Base-by-base conservation (phyloP, 2,113 vertebrate genomes). In the Cariama cristata region DNA sequence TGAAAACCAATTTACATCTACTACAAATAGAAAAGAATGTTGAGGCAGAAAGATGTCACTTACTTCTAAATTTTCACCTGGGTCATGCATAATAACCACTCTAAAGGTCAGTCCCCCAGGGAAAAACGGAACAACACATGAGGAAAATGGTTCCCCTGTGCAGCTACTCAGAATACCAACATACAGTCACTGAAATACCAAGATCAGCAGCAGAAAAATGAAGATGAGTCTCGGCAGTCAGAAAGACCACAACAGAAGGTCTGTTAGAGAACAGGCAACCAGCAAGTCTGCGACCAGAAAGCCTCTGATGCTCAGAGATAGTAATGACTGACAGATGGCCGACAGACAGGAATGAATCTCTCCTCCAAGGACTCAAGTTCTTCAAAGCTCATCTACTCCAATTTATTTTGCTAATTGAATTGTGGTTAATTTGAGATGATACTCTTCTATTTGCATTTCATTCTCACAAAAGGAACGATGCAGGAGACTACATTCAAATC, bases 341-440 rank as follows among this genome's bases (percentile, higher is more conserved):
- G 63, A 42, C 64, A 67, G 58, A 55, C 32, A 56, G 26, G 12
- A 80, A 73, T 49, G 55, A 32, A 67, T 14, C 50, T 80, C 67
- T 80, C 42, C 71, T 60, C 62, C 64, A 33, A 86, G 33, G 28
- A 47, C 14, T 53, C 12, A 30, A n/a, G 27, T 50, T 82, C 76
- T 77, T 79, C 59, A 77, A 45, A 80, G n/a, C 53, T 69, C 71
- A 82, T 45, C 55, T 45, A 77, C 75, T 74, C 82, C 69, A 32
- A 17, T 80, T 83, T 88, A 73, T 74, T 89, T 66, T 84, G 40
- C 68, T 91, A 89, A 94, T 50, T 88, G 67, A 82, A 88, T 85
- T 77, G 72, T 33, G 14, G 74, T 86, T 96, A 86, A 62, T 69
- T 74, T 67, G 58, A 60, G 63, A 42, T 18, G 2, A 52, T 20